Evolutionary conservation across 2,113 vertebrate species (phyloP).

Genomic region (Halcyon senegalensis): DNA sequence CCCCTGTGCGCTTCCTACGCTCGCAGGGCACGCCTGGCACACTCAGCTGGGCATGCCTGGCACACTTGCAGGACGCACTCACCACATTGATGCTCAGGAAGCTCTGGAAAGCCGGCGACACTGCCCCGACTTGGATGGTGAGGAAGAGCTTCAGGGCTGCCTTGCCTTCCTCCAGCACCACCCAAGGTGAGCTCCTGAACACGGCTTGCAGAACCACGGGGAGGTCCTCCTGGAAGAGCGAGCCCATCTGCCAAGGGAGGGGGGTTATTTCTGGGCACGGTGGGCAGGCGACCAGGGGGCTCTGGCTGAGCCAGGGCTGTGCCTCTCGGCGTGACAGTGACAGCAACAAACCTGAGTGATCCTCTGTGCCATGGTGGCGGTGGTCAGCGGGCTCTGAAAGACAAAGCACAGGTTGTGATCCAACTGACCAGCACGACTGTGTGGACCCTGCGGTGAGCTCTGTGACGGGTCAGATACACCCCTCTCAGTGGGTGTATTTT

Average conservation of each 20-base stretch:
- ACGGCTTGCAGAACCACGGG: neutral
- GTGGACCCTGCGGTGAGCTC: rapidly evolving
- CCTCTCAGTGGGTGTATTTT: neutral
- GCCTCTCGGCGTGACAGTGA: neutral
- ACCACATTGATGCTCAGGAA: constrained; percentile 13
- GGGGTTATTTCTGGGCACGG: neutral
- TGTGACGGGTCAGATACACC: no score
- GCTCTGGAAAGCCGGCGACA: neutral
- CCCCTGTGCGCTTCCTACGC: no score
- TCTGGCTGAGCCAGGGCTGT: rapidly evolving
- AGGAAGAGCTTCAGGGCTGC: constrained; percentile 45
- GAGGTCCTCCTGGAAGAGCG: constrained; percentile 46
- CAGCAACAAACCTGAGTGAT: neutral
- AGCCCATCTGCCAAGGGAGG: neutral
- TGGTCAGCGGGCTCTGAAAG: constrained; percentile 42
- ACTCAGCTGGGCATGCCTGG: rapidly evolving
- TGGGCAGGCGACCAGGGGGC: rapidly evolving
- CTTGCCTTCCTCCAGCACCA: constrained; percentile 42
- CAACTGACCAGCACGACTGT: rapidly evolving
- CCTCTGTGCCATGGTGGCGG: neutral
- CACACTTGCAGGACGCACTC: neutral
- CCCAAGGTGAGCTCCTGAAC: neutral
- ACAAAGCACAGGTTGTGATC: neutral
- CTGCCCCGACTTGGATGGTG: neutral
- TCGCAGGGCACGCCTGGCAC: rapidly evolving